Base-by-base conservation (phyloP, 1,140 invertebrate genomes). In the Pogonus chalceus region DNA sequence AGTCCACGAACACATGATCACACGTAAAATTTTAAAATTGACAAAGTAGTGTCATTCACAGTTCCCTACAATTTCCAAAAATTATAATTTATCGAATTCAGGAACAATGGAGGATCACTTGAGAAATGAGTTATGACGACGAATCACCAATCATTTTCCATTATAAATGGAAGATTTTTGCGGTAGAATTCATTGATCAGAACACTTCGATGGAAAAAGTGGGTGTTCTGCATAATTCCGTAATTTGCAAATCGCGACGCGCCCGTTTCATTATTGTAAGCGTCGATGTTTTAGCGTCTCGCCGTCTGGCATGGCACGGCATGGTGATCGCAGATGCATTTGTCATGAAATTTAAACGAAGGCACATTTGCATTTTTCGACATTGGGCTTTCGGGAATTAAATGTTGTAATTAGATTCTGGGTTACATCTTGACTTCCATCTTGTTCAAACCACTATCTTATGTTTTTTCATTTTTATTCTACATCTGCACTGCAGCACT, bases 61-160 rank as follows among this genome's bases (percentile, higher is more conserved):
- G 37, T 10, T 12, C 9, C 18, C 9, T 16, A 43, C 18, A 16
- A 16, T 10, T 43, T 43, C 37, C 7, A 43, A 43, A 43, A 10
- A 43, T 43, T 43, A 43, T 43, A 43, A 43, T 43, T 43, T 43
- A 43, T 43, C 37, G 37, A 18, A 43, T 10, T 43, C 37, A 16
- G 37, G 18, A 43, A 9, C 9, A 43, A 12, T 9, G 9, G 18
- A 12, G 4, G 9, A 7, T 4, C 37, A 12, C 37, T 43, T 43
- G 37, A 43, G 18, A 43, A 43, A 43, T 43, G 37, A 43, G 18
- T 43, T 43, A 43, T 43, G 7, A 31, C 26, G 26, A 14, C 26
- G 26, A 31, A 14, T 31, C 14, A 14, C 14, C 26, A 14, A 7
- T 31, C 26, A 14, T 14, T 31, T 14, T 4, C 26, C 26, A 14